phyloP scores from a whole-genome alignment of 1,140 invertebrate species.

The Watersipora subatra region DNA sequence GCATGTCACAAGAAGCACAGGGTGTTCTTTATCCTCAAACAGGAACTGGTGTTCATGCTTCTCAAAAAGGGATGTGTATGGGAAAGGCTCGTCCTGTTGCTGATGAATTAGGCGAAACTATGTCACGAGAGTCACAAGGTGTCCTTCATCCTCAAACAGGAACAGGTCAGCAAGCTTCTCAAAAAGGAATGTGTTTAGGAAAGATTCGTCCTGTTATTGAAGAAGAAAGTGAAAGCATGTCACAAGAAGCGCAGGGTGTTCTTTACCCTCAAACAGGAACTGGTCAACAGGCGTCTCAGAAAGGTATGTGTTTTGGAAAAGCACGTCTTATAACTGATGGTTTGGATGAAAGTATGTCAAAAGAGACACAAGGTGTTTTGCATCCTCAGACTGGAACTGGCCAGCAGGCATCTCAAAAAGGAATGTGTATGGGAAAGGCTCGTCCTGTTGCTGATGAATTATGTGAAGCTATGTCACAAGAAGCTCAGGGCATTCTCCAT shows the following conservation, averaged over 20 bases:
- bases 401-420: conserved; percentile 74
- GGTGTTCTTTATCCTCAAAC: neutral
- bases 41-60: neutral
- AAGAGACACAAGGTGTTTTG: neutral
- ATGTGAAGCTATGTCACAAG: conserved; percentile 13
- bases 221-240: neutral
- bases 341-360: too few relatives aligned
- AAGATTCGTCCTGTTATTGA: neutral
- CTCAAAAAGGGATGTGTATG: neutral
- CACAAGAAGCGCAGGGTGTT: neutral
- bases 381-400: conserved; percentile 48
- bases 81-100: neutral
- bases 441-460: conserved; percentile 48
- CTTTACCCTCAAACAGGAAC: neutral
- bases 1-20: too few relatives aligned
- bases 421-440: conserved; percentile 83
- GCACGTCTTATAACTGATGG: conserved; percentile 54
- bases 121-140: neutral
- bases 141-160: neutral
- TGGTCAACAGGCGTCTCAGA: conserved; percentile 19
- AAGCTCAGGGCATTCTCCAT: neutral
- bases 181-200: neutral
- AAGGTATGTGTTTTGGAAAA: conserved; percentile 30
- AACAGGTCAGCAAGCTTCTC: neutral
- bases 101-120: neutral